phyloP scores from a whole-genome alignment of 2,797 vertebrate genomes.

The Phrynocephalus vlangalii region DNA sequence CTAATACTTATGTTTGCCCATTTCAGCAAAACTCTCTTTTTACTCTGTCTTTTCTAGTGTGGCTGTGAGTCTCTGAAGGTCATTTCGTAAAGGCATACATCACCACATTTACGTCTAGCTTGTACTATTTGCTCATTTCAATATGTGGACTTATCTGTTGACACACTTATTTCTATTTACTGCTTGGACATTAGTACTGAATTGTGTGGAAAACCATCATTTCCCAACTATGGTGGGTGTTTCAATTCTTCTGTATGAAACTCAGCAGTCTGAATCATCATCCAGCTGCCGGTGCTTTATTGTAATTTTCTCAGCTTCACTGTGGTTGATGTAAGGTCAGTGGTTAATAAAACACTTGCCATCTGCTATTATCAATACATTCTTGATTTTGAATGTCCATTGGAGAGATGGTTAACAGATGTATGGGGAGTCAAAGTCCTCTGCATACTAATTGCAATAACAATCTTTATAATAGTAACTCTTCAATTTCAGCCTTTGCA shows the following conservation, averaged over 20 bases:
- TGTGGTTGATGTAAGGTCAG: slow-evolving; percentile 42
- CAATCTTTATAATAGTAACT: slow-evolving; percentile 12
- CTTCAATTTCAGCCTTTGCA: slow-evolving; percentile 1
- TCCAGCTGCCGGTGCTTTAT: slow-evolving; percentile 61
- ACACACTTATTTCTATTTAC: slow-evolving; percentile 71
- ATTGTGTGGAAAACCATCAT: slow-evolving; percentile 60
- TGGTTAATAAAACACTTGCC: slow-evolving; percentile 39
- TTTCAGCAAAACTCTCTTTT: slow-evolving; percentile 70
- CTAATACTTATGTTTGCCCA: slow-evolving; percentile 73
- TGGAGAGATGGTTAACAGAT: slow-evolving; percentile 9
- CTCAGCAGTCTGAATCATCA: slow-evolving; percentile 64
- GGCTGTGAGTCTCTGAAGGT: slow-evolving; percentile 70
- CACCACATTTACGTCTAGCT: slow-evolving; percentile 54
- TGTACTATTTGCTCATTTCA: slow-evolving; percentile 60
- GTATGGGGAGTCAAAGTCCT: not conserved
- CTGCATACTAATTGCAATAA: slow-evolving; percentile 16
- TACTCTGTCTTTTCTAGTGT: slow-evolving; percentile 57
- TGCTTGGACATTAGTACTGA: slow-evolving; percentile 65
- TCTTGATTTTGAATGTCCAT: slow-evolving; percentile 3
- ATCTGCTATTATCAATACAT: slow-evolving; percentile 5
- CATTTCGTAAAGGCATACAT: slow-evolving; percentile 60
- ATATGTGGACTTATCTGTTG: slow-evolving; percentile 59
- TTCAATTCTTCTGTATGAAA: slow-evolving; percentile 62
- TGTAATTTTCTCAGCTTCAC: slow-evolving; percentile 55
- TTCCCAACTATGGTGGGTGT: slow-evolving; percentile 54